Evolutionary conservation across 2,797 vertebrate genomes (phyloP).

Genomic region (Tamandua tetradactyla): DNA sequence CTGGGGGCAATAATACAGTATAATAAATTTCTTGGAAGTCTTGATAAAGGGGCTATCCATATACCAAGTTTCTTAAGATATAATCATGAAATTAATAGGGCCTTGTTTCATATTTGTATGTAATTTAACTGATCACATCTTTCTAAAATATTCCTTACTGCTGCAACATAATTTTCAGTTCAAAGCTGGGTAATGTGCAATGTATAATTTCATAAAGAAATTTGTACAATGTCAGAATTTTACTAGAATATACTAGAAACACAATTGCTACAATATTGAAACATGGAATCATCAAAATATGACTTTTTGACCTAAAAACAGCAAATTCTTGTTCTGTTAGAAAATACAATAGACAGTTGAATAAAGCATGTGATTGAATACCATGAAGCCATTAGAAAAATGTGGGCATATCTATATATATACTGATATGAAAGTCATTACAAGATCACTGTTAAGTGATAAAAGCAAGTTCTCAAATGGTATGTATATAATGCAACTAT

Average conservation of each 20-base stretch:
- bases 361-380: conserved; percentile 22
- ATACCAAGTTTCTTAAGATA: conserved; percentile 52
- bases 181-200: conserved; percentile 9
- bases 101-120: conserved; percentile 48
- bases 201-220: conserved; percentile 27
- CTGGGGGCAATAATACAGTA: background rate
- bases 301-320: conserved; percentile 23
- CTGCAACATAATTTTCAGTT: background rate
- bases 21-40: background rate
- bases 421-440: background rate
- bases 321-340: conserved; percentile 25
- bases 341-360: conserved; percentile 11
- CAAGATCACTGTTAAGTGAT: background rate
- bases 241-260: conserved; percentile 3
- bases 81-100: background rate
- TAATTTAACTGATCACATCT: background rate
- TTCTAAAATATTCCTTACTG: conserved; percentile 37
- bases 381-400: background rate
- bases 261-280: conserved; percentile 4
- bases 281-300: conserved; percentile 7
- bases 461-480: conserved; percentile 8
- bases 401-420: background rate
- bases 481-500: background rate
- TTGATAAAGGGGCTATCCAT: background rate
- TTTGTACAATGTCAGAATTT: background rate